Evolutionary conservation across 2,888 invertebrate species (phyloP).

Genomic region (Eucera pruinosa): DNA sequence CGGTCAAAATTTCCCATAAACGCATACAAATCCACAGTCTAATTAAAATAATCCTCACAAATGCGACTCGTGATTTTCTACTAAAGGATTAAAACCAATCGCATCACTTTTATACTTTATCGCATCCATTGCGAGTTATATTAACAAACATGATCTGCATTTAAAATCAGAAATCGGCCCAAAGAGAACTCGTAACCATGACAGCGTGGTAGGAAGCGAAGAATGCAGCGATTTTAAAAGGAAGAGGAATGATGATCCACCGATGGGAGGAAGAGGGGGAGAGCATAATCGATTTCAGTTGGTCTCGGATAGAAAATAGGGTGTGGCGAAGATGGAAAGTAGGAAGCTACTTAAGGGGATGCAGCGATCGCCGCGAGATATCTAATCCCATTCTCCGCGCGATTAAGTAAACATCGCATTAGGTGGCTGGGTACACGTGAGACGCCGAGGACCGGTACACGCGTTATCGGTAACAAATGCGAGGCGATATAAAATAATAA

Average conservation of each 20-base stretch:
- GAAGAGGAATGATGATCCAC: neutral
- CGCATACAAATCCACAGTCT: too few species aligned
- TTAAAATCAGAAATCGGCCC: too few species aligned
- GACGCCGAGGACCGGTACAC: conserved; percentile 36
- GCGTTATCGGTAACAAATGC: conserved; percentile 78
- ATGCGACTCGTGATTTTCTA: too few species aligned
- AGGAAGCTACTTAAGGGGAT: conserved; percentile 11
- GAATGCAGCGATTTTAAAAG: neutral
- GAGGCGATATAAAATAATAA: conserved; percentile 83
- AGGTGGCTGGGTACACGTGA: conserved; percentile 62
- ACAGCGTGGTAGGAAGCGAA: too few species aligned
- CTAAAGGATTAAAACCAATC: too few species aligned
- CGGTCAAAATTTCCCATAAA: too few species aligned
- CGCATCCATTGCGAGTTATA: too few species aligned
- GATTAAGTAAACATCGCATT: conserved; percentile 76
- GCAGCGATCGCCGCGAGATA: conserved; percentile 48
- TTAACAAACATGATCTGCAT: too few species aligned
- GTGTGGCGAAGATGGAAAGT: conserved; percentile 16
- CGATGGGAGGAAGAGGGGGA: too few species aligned
- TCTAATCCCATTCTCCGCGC: conserved; percentile 73
- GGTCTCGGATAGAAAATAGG: conserved; percentile 1
- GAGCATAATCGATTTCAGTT: conserved; percentile 4
- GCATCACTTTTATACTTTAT: too few species aligned
- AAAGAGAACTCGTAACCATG: too few species aligned
- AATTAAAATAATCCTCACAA: too few species aligned